Evolutionary conservation across 92 coral and sea anemone genomes (phyloP), one percentile per base, ranked within the genome.

Genomic region (Plumapathes pennacea): DNA sequence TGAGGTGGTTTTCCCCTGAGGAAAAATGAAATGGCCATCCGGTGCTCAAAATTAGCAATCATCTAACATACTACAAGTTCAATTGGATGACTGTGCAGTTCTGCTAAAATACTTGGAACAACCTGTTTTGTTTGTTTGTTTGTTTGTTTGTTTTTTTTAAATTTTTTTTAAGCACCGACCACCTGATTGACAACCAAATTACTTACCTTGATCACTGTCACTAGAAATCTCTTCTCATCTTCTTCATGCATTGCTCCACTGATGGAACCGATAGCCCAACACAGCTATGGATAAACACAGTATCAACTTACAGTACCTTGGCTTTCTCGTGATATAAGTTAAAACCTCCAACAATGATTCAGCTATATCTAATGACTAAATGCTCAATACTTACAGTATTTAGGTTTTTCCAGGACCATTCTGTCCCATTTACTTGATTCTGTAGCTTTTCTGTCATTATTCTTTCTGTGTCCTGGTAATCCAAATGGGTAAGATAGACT

Each of bases 221-320:
- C 98, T 52, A 92, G 75, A 46, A 92, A 92, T 53, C 98, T 80
- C 61, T 92, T 92, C 55, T 92, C 98, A 69, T 92, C 98, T 72
- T 92, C 98, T 39, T 92, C 98, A 27, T 92, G 98, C 98, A 92
- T 92, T 0, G 98, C 98, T 52, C 98, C 98, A 84, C 98, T 92
- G 64, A 92, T 92, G 41, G 98, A 92, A 0, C 98, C 98, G 68
- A 92, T 90, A 12, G 98, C 98, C 98, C 98, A 92, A 54, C 98
- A 92, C 39, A 92, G 76, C 98, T 92, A 37, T 15, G 46, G 42
- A 54, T 27, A 4, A 8, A 38, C 24, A 23, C 26, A 31, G 9
- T 17, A 14, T 32, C 39, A 17, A 12, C 15, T 55, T 14, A 17
- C 0, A 3, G 19, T 7, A 3, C 57, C 7, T 50, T 15, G 14